Conservation (phyloP, 1,140 invertebrate species). For the Caerostris extrusa region DNA sequence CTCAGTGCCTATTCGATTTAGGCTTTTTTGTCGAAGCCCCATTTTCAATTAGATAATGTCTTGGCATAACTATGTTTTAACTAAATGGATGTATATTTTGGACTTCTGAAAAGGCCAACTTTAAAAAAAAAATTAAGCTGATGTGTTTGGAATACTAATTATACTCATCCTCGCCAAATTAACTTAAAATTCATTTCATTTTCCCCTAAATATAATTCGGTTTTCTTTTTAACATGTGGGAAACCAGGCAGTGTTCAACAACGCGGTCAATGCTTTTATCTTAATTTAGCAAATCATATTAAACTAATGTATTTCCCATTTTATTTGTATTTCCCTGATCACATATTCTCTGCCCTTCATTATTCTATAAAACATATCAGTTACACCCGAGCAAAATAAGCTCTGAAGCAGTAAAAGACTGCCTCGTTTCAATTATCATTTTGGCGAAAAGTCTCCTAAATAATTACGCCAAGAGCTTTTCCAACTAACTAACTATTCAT, state of each 20-base stretch:
- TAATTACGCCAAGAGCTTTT: slow-evolving; percentile 42
- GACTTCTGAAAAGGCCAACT: too few relatives aligned
- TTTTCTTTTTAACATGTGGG: neutral
- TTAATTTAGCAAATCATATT: slow-evolving; percentile 16
- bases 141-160: too few relatives aligned
- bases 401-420: neutral
- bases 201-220: too few relatives aligned
- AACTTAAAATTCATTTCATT: too few relatives aligned
- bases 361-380: neutral
- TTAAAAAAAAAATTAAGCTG: too few relatives aligned
- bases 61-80: too few relatives aligned
- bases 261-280: neutral
- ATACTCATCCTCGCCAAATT: too few relatives aligned
- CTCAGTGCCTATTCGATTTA: too few relatives aligned
- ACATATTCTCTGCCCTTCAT: neutral
- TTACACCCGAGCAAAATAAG: neutral
- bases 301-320: neutral
- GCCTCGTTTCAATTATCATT: slow-evolving; percentile 15
- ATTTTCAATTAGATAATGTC: too few relatives aligned
- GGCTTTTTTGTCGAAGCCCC: too few relatives aligned
- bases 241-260: neutral
- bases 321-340: neutral
- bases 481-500: slow-evolving; percentile 5
- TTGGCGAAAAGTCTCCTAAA: neutral
- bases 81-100: too few relatives aligned